Evolutionary conservation across 2,888 invertebrate species (phyloP).

Genomic region (Drosophila atripex): DNA sequence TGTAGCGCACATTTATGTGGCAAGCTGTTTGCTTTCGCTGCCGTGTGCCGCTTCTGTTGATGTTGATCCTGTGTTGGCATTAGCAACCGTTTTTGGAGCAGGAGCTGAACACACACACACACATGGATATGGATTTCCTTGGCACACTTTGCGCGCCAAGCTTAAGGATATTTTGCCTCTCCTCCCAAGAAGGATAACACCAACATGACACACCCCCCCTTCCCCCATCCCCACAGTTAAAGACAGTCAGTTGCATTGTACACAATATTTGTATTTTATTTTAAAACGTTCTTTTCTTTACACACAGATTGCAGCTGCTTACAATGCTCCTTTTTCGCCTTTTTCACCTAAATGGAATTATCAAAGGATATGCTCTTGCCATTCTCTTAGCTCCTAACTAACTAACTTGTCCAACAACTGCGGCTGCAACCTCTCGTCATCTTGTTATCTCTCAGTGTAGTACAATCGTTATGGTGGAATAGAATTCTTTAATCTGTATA

Average conservation of each 20-base stretch:
- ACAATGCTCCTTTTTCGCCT: constrained; percentile 27
- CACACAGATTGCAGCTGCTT: constrained; percentile 41
- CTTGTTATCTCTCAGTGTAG: constrained; percentile 11
- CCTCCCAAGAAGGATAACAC: background rate
- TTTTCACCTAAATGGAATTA: constrained; percentile 25
- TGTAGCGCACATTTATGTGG: constrained; percentile 24
- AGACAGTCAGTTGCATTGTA: constrained; percentile 43
- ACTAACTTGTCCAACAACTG: constrained; percentile 35
- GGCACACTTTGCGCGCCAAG: constrained; percentile 46
- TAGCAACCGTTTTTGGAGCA: constrained; percentile 43
- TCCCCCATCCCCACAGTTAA: constrained; percentile 38
- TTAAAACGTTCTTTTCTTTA: constrained; percentile 50
- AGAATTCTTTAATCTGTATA: constrained; percentile 33
- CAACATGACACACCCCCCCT: background rate
- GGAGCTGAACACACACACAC: constrained; percentile 20
- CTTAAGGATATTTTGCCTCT: constrained; percentile 13
- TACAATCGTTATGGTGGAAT: constrained; percentile 44
- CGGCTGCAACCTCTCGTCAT: constrained; percentile 21
- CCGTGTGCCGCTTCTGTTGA: constrained; percentile 16
- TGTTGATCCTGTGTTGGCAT: constrained; percentile 40
- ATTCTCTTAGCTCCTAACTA: constrained; percentile 40
- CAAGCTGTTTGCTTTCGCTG: constrained; percentile 26
- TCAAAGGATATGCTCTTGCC: constrained; percentile 25
- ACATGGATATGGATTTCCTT: constrained; percentile 47
- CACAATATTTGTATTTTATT: constrained; percentile 51